phyloP scores from a whole-genome alignment of 2,797 vertebrate genomes.

The Phataginus tetradactyla region DNA sequence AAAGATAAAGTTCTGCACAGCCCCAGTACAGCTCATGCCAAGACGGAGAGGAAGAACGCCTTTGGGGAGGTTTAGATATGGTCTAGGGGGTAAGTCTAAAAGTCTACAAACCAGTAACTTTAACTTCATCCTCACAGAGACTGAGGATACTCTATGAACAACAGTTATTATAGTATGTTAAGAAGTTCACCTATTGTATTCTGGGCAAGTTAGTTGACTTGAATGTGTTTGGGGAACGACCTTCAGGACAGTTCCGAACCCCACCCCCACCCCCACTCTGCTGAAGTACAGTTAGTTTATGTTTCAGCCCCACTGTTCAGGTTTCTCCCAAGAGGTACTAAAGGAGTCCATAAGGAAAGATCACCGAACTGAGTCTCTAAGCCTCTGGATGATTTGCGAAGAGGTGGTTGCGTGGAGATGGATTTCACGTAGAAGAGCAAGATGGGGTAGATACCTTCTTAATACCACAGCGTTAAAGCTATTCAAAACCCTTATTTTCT shows the following conservation, averaged over 20 bases:
- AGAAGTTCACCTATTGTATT: background rate
- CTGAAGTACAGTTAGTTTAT: background rate
- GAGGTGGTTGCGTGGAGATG: background rate
- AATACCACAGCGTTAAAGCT: background rate
- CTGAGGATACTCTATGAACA: background rate
- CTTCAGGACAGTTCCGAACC: background rate
- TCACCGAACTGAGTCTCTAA: background rate
- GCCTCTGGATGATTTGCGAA: background rate
- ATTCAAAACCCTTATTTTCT: background rate
- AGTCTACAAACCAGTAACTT: background rate
- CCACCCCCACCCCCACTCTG: background rate
- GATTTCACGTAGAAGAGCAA: background rate
- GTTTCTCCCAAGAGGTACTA: background rate
- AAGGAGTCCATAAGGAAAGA: background rate
- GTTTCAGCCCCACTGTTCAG: background rate
- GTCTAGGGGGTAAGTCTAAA: background rate
- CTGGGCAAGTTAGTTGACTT: background rate
- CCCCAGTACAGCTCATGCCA: background rate
- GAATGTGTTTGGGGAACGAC: background rate
- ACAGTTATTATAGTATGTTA: background rate
- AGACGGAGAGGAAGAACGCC: background rate
- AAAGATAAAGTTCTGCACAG: background rate
- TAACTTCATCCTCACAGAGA: background rate
- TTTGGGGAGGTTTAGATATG: background rate
- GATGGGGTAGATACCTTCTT: background rate